Base-by-base conservation (phyloP, 1,140 invertebrate genomes). In the Drosophila suzukii region DNA sequence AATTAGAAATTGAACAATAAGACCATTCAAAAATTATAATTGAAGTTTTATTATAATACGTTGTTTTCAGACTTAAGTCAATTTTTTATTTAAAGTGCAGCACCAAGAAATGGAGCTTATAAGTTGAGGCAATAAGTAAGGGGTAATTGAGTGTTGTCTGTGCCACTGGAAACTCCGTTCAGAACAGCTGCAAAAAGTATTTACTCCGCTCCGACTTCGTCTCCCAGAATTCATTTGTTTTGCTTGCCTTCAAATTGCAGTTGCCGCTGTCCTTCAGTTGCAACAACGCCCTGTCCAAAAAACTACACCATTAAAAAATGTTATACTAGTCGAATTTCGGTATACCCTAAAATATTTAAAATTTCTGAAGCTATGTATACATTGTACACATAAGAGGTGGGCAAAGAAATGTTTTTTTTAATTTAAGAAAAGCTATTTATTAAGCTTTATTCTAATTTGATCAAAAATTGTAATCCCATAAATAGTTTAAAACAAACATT, bases 181-280 rank as follows among this genome's bases (percentile, higher is more conserved):
- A 65, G 46, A 58, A 53, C 53, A 65, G 44, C 70, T 72, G 47
- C 30, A 66, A 70, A 54, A 71, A 73, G 32, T 27, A 34, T 15
- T 32, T 49, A 55, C 41, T 4, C 34, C 61, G 61, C 49, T 54
- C 49, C 61, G 75, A 55, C 39, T 47, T 60, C 58, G 63, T 27
- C 62, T 39, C 47, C 32, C 71, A 75, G 61, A 68, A 80, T 73
- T 79, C 57, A 53, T 72, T 81, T 67, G 55, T 46, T 80, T 70
- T 55, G 56, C 59, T 84, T 59, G 77, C 81, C 77, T 84, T 77
- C 81, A 81, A 65, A 61, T 56, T 71, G 66, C 71, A 73, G 72
- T 73, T 47, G 81, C 41, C 39, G 67, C 75, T 76, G 81, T 85
- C 82, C 82, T 85, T 85, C 81, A 85, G 57, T 81, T 86, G 60